Conservation (phyloP, 2,113 vertebrate genomes). For the Eulemur rufifrons region DNA sequence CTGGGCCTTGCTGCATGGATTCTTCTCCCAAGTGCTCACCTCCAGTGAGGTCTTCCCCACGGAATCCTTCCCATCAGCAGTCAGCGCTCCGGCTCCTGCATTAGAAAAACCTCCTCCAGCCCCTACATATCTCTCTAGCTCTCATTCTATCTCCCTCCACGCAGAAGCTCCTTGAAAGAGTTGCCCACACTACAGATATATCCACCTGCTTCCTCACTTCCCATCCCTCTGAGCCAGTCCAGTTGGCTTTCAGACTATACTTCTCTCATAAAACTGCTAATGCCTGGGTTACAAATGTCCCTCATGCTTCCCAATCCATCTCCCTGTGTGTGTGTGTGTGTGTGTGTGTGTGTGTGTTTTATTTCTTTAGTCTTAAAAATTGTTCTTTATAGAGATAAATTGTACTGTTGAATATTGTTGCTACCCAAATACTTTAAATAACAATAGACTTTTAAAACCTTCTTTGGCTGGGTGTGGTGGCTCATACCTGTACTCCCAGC, state of each 20-base stretch:
- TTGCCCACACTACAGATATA: no score
- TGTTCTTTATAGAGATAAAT: background rate
- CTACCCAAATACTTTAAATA: background rate
- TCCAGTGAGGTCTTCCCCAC: background rate
- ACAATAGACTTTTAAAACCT: background rate
- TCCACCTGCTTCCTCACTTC: background rate
- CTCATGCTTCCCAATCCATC: background rate
- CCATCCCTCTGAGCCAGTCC: background rate
- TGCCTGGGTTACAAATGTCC: background rate
- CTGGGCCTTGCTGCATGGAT: background rate
- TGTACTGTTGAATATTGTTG: background rate
- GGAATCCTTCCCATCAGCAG: background rate
- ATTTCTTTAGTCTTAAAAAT: background rate
- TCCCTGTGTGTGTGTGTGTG: background rate
- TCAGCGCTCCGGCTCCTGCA: background rate
- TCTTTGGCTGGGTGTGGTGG: no score
- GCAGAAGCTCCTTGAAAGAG: background rate
- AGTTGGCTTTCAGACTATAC: background rate
- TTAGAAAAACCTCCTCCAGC: background rate
- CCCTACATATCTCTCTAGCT: background rate
- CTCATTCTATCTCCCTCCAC: background rate
- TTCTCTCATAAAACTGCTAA: background rate
- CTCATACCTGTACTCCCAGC: no score
- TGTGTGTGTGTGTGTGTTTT: background rate
- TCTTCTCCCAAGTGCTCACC: background rate